Base-by-base conservation (phyloP, 1,140 invertebrate species). In the Drosophila leontia region DNA sequence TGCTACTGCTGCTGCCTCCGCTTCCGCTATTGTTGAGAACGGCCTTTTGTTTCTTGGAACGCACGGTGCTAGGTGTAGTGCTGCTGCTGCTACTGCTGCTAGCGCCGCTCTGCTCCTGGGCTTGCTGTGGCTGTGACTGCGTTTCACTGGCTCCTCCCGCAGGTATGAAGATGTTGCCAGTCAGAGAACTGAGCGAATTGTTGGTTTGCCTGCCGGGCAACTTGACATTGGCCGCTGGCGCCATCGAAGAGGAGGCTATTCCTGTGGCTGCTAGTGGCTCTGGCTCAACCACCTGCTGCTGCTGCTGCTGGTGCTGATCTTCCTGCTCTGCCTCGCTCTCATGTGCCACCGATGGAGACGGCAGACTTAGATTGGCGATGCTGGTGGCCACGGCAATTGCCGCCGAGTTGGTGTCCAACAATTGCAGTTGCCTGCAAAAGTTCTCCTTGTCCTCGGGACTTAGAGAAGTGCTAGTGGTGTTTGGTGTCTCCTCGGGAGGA, bases 181-280 rank as follows among this genome's bases (percentile, higher is more conserved):
- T 96, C 34, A 96, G 96, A 7, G 96, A 96, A 3, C 97, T 96
- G 13, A 98, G 93, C 3, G 97, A 97, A 93, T 97, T 98, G 91
- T 98, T 98, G 3, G 97, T 98, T 92, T 97, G 97, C 57, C 97
- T 93, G 29, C 96, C 96, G 23, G 95, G 94, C 71, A 94, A 94
- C 80, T 95, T 94, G 15, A 94, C 91, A 78, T 92, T 93, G n/a
- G 81, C 91, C 48, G 91, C 86, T 74, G 92, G 92, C 75, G 92
- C 85, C 92, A 93, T 87, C 50, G 19, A 64, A 59, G 69, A 53
- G 13, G 47, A n/a, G 7, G n/a, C 47, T 48, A 48, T 48, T n/a
- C 12, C 6, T 44, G 39, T 7, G 15, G 64, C 45, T 65, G 41
- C 51, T 65, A 63, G 32, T 45, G 47, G 63, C 17, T 55, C 53